Evolutionary conservation across 2,888 invertebrate genomes (phyloP).

Genomic region (Lypha dubia): DNA sequence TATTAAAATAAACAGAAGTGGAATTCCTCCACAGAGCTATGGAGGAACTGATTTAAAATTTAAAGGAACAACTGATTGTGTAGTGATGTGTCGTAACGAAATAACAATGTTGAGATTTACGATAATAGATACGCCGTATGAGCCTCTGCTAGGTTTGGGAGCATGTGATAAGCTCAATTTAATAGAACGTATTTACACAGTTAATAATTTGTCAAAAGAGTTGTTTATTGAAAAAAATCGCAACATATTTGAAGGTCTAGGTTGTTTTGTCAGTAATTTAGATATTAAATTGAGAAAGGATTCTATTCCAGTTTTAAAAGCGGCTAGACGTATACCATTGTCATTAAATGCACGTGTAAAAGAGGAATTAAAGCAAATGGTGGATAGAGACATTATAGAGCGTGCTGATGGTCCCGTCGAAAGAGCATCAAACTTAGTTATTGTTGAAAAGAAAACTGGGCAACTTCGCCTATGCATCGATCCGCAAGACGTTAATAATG

Average conservation of each 20-base stretch:
- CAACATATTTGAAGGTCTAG: conserved; percentile 14
- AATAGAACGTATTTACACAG: conserved; percentile 19
- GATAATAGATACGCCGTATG: conserved; percentile 54
- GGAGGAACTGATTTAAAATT: too few relatives aligned
- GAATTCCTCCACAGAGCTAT: too few relatives aligned
- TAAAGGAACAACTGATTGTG: too few relatives aligned
- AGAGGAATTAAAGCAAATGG: too few relatives aligned
- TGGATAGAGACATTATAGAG: too few relatives aligned
- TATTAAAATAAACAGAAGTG: background rate
- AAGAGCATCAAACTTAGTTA: too few relatives aligned
- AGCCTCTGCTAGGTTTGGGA: conserved; percentile 23
- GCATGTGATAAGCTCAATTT: conserved; percentile 20
- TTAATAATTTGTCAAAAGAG: background rate
- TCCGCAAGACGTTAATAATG: too few relatives aligned
- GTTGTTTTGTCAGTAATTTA: conserved; percentile 12
- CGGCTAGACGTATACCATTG: too few relatives aligned
- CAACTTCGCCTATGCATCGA: too few relatives aligned
- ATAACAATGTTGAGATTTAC: conserved; percentile 31
- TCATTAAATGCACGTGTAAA: too few relatives aligned
- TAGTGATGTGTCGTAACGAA: conserved; percentile 59
- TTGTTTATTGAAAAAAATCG: conserved; percentile 10
- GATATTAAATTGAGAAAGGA: background rate
- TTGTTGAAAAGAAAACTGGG: too few relatives aligned
- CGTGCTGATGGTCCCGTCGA: too few relatives aligned
- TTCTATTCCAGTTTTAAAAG: background rate